Evolutionary conservation across 2,888 invertebrate genomes (phyloP).

Genomic region (Plagiodera versicolora): DNA sequence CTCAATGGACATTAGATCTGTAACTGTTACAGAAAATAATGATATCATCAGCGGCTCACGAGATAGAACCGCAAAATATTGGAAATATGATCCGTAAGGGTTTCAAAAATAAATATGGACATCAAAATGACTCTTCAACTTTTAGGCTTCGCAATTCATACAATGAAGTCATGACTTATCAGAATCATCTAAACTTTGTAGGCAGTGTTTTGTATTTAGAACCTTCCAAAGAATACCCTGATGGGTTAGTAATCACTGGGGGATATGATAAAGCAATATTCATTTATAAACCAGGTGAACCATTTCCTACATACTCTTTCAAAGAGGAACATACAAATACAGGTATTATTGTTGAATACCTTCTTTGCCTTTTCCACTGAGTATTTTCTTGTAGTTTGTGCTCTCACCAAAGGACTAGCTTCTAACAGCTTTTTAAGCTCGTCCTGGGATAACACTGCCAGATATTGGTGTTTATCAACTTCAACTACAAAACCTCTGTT

Average conservation of each 20-base stretch:
- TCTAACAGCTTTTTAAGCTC: conserved; percentile 73
- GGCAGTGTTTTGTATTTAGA: conserved; percentile 78
- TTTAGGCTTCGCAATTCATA: conserved; percentile 64
- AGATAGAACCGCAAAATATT: conserved; percentile 84
- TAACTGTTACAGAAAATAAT: conserved; percentile 67
- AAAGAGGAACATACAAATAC: conserved; percentile 75
- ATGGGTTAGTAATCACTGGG: conserved; percentile 83
- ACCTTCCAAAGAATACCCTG: conserved; percentile 68
- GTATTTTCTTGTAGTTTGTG: conserved; percentile 55
- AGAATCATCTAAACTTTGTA: conserved; percentile 85
- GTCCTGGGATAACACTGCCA: conserved; percentile 91
- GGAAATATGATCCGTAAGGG: conserved; percentile 75
- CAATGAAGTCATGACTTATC: conserved; percentile 67
- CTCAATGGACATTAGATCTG: conserved; percentile 81
- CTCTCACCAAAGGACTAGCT: conserved; percentile 55
- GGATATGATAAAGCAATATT: conserved; percentile 86
- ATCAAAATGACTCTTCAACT: conserved; percentile 31
- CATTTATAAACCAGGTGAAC: conserved; percentile 73
- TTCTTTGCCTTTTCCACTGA: too few relatives aligned
- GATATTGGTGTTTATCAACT: conserved; percentile 73
- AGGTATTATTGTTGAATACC: conserved; percentile 54
- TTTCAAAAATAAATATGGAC: background rate
- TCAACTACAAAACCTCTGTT: conserved; percentile 57
- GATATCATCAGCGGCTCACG: conserved; percentile 85
- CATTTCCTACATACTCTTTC: conserved; percentile 67